Percentiles rank a stretch among this genome's conserved stretches.
Conservation (phyloP, 2,888 invertebrate genomes). For the Cecidostiba fungosa region DNA sequence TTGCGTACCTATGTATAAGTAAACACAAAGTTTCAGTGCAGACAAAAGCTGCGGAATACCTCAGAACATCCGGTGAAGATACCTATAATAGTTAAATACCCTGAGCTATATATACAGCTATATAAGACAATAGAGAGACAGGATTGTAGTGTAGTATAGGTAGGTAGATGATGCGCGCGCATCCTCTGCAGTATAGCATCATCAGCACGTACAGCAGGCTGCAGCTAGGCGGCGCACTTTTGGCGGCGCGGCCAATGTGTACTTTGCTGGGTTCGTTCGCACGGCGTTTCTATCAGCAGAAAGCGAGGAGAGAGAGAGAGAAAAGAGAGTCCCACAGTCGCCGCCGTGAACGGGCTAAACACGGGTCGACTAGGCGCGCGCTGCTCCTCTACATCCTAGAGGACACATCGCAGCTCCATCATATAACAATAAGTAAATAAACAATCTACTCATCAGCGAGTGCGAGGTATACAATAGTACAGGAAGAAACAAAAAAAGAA, state of each 20-base stretch:
- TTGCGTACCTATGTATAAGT: too few relatives aligned
- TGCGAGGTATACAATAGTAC: too few relatives aligned
- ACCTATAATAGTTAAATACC: too few relatives aligned
- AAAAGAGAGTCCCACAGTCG: not conserved
- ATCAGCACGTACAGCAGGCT: too few relatives aligned
- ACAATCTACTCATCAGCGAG: too few relatives aligned
- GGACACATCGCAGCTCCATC: not conserved
- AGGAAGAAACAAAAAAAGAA: not conserved
- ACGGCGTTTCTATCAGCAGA: not conserved
- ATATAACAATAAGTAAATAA: too few relatives aligned
- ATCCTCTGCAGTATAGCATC: not conserved
- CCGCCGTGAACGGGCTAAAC: conserved; percentile 3
- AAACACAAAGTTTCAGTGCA: too few relatives aligned
- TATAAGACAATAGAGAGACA: too few relatives aligned
- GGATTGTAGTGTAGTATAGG: too few relatives aligned
- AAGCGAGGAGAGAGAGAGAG: not conserved
- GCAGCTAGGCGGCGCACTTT: not conserved
- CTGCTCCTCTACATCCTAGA: not conserved
- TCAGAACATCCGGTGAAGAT: too few relatives aligned
- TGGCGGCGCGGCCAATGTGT: not conserved
- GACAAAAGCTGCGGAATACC: too few relatives aligned
- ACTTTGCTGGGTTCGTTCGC: too few relatives aligned
- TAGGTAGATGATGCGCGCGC: not conserved
- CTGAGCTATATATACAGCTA: not conserved
- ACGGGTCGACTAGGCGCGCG: conserved; percentile 10